These are phyloP conservation scores for Odontomyia ornata DNA, from an alignment of 2,888 invertebrate genomes.

Conservation along the genomic window DNA sequence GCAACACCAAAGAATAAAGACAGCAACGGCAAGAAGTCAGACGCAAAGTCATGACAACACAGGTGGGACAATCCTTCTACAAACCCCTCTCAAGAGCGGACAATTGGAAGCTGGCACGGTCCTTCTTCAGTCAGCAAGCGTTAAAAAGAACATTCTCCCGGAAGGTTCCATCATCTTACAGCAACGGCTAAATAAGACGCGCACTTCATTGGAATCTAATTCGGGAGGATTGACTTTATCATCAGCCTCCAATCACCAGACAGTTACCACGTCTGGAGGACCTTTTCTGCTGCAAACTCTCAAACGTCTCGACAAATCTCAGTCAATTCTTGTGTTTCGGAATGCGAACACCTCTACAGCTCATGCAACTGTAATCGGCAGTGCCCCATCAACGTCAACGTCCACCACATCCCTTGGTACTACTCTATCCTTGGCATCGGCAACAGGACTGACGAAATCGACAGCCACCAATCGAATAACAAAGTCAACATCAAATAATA, in stretches of 20 bases:
- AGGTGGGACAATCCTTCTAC: constrained; percentile 58
- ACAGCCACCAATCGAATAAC: constrained; percentile 50
- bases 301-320: constrained; percentile 64
- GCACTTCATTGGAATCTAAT: constrained; percentile 42
- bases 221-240: constrained; percentile 45
- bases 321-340: constrained; percentile 63
- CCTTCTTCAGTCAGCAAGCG: constrained; percentile 48
- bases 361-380: constrained; percentile 40
- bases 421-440: constrained; percentile 50
- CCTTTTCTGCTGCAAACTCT: constrained; percentile 64
- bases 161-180: constrained; percentile 53
- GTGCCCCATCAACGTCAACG: constrained; percentile 47
- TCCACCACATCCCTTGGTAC: constrained; percentile 49
- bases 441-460: constrained; percentile 51
- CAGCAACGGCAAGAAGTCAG: constrained; percentile 49
- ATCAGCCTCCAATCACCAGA: constrained; percentile 54
- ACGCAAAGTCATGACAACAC: constrained; percentile 48
- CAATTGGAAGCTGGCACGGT: constrained; percentile 57
- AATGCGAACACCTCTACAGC: constrained; percentile 54
- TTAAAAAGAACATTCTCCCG: constrained; percentile 51
- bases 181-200: constrained; percentile 51
- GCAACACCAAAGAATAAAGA: constrained; percentile 56
- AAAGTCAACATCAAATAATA: constrained; percentile 48
- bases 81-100: constrained; percentile 63
- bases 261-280: constrained; percentile 46